Evolutionary conservation across 2,113 vertebrate species (phyloP).

Genomic region (Anhinga anhinga): DNA sequence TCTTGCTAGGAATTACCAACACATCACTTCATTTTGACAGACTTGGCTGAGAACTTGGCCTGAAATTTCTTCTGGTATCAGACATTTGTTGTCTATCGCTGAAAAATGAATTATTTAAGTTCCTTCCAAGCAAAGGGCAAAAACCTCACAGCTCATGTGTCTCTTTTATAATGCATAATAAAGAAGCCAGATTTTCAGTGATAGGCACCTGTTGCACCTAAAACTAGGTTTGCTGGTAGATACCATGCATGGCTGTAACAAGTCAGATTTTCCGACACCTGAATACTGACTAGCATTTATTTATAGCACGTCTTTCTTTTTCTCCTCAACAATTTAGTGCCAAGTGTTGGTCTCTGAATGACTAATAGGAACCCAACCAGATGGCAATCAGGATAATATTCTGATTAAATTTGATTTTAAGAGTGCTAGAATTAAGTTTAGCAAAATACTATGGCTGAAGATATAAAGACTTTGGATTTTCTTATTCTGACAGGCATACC

Average conservation of each 20-base stretch:
- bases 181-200: neutral
- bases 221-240: neutral
- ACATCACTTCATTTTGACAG: neutral
- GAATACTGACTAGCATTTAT: neutral
- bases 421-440: neutral
- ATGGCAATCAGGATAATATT: neutral
- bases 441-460: neutral
- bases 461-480: neutral
- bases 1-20: neutral
- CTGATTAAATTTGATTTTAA: neutral
- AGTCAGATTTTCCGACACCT: neutral
- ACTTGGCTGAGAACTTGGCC: neutral
- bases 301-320: neutral
- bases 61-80: neutral
- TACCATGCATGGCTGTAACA: neutral
- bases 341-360: neutral
- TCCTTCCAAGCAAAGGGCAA: neutral
- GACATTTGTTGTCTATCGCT: neutral
- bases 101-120: neutral
- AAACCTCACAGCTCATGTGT: neutral
- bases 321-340: neutral
- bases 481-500: neutral
- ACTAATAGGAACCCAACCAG: neutral
- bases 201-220: neutral
- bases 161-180: neutral